phyloP scores from a whole-genome alignment of 2,113 vertebrate genomes.

The Leiothrix lutea region DNA sequence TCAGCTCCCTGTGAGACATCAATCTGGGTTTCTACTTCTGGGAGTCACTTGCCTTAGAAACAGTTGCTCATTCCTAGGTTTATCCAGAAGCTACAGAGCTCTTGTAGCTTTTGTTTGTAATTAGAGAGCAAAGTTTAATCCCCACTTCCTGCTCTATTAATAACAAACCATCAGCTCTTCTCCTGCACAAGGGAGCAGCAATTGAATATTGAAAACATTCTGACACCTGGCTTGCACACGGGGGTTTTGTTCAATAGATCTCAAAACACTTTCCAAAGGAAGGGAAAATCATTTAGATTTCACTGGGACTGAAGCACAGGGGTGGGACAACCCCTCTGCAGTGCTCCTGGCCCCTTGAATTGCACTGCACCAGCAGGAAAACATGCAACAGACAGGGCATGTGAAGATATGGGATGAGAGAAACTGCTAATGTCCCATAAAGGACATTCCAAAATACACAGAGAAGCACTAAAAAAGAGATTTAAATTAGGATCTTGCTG shows the following conservation, averaged over 20 bases:
- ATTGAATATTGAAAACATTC: neutral
- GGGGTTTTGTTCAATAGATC: neutral
- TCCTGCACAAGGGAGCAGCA: neutral
- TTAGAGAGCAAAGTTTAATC: slow-evolving; percentile 49
- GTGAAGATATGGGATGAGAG: neutral
- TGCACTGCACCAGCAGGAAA: neutral
- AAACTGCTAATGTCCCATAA: neutral
- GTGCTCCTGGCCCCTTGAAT: neutral
- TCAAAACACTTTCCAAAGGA: neutral
- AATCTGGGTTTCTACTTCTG: slow-evolving; percentile 24
- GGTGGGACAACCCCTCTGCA: neutral
- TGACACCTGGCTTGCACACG: neutral
- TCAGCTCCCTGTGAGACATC: slow-evolving; percentile 3
- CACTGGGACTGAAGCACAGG: neutral
- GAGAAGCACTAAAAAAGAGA: neutral
- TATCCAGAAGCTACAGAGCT: slow-evolving; percentile 19
- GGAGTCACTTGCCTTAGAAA: slow-evolving; percentile 13
- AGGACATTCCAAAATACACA: neutral
- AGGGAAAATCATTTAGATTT: neutral
- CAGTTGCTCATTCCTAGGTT: slow-evolving; percentile 13
- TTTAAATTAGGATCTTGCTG: neutral
- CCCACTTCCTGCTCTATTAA: slow-evolving; percentile 2
- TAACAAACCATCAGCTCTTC: neutral
- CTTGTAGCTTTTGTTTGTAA: slow-evolving; percentile 40
- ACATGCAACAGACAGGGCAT: neutral